Evolutionary conservation across 2,113 vertebrate genomes (phyloP), one percentile per base, ranked within the genome.

Genomic region (Crotophaga sulcirostris): DNA sequence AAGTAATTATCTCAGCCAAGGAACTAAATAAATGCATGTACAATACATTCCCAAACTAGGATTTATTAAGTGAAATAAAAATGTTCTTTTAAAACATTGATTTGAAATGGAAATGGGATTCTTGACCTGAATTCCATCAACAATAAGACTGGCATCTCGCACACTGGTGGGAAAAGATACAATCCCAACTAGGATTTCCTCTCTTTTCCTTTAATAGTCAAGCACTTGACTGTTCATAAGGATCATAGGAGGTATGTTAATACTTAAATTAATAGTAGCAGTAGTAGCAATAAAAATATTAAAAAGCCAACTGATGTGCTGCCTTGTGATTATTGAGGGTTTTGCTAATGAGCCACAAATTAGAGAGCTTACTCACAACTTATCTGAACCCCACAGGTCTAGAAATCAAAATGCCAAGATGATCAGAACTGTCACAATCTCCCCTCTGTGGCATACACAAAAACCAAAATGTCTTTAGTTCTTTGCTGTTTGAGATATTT

Each of bases 41-140:
- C 9, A 66, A 83, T 20, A 66, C 8, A 58, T 70, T 70, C 29
- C 54, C 17, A 54, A 68, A 69, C 5, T 38, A 67, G 55, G 28
- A 86, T 45, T 74, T 63, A 77, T 38, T 9, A 86, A 42, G 4
- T 45, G 40, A 19, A 74, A 58, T 26, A 55, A 68, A 91, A 73
- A 25, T 11, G n/a, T 0, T 36, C 8, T 47, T 69, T 54, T 25
- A 55, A 87, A 82, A n/a, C 8, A 51, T 5, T 62, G 16, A 24
- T 63, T 92, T 84, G 38, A 78, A 89, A 87, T 34, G 11, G 23
- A 93, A 92, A 55, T 40, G 55, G 18, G 10, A 42, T 66, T 94
- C 12, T 40, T 64, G n/a, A 45, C 29, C 45, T 25, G 23, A 95
- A 91, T 54, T 68, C 19, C 4, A 52, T 38, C 52, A 78, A 54